Evolutionary conservation across 2,888 invertebrate species (phyloP).

Genomic region (Mesoligia furuncula): DNA sequence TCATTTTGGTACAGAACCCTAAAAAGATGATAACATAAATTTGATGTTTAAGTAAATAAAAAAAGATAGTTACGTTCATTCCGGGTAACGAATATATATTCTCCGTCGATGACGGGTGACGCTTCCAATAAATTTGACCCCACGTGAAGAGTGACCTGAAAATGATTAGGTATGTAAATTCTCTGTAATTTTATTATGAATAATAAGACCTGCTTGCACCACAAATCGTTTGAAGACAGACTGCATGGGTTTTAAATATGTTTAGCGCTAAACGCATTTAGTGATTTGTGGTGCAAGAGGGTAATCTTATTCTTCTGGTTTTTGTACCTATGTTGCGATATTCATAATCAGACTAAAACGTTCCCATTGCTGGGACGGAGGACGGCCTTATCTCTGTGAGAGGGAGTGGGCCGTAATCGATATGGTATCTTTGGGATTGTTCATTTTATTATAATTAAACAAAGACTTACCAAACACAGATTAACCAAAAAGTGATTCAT

Average conservation of each 20-base stretch:
- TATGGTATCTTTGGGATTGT: neutral
- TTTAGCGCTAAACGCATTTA: neutral
- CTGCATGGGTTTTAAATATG: neutral
- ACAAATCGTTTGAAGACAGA: neutral
- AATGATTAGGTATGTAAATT: neutral
- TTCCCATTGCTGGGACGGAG: neutral
- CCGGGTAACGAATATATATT: neutral
- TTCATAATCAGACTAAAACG: neutral
- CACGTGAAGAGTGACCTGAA: conserved; percentile 17
- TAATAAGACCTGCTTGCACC: neutral
- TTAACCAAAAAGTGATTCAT: conserved; percentile 15
- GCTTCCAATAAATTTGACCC: neutral
- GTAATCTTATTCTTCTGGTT: neutral
- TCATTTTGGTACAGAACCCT: neutral
- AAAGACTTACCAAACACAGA: conserved; percentile 25
- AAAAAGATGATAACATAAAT: neutral
- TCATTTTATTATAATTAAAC: neutral
- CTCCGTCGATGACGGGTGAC: neutral
- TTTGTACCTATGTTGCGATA: neutral
- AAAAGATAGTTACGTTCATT: conserved; percentile 1
- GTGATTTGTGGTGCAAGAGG: neutral
- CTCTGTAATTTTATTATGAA: neutral
- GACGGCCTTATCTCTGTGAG: no score
- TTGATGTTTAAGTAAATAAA: neutral
- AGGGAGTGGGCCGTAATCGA: no score